These are phyloP conservation scores for Sesamia inferens DNA, from an alignment of 2,888 invertebrate genomes.

Conservation along the genomic window DNA sequence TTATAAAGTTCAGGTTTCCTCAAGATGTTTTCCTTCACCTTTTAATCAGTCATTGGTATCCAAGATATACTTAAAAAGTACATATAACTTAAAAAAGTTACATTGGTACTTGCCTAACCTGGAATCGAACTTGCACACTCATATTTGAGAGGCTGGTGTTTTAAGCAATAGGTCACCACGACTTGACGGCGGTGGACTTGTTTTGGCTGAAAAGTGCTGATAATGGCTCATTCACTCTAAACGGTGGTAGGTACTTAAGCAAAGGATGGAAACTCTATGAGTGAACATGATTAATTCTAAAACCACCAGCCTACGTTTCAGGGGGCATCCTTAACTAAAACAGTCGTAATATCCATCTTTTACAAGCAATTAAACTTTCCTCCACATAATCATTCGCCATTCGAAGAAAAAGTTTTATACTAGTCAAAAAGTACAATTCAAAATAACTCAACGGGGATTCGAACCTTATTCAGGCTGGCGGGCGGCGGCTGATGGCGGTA, in stretches of 20 bases:
- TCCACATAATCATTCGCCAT: slow-evolving; percentile 21
- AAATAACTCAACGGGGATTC: slow-evolving; percentile 62
- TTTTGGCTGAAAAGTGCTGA: too few species aligned
- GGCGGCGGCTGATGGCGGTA: slow-evolving; percentile 69
- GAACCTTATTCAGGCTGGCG: slow-evolving; percentile 61
- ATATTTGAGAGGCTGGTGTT: too few species aligned
- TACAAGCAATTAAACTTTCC: slow-evolving; percentile 47
- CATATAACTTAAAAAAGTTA: too few species aligned
- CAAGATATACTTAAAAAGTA: too few species aligned
- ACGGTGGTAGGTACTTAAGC: background rate
- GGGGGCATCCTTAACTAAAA: background rate
- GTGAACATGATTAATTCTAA: background rate
- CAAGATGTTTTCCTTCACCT: too few species aligned
- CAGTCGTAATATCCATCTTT: background rate
- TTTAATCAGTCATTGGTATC: too few species aligned
- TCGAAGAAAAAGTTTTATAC: slow-evolving; percentile 48
- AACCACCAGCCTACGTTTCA: background rate
- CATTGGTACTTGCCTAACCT: too few species aligned
- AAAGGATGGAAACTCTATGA: background rate
- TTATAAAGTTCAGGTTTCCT: too few species aligned
- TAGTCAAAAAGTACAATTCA: slow-evolving; percentile 61
- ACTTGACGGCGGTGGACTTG: too few species aligned
- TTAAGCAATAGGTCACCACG: too few species aligned
- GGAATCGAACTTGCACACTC: too few species aligned
- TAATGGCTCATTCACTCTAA: too few species aligned